Evolutionary conservation across 1,140 invertebrate species (phyloP).

Genomic region (Telenomus remus): DNA sequence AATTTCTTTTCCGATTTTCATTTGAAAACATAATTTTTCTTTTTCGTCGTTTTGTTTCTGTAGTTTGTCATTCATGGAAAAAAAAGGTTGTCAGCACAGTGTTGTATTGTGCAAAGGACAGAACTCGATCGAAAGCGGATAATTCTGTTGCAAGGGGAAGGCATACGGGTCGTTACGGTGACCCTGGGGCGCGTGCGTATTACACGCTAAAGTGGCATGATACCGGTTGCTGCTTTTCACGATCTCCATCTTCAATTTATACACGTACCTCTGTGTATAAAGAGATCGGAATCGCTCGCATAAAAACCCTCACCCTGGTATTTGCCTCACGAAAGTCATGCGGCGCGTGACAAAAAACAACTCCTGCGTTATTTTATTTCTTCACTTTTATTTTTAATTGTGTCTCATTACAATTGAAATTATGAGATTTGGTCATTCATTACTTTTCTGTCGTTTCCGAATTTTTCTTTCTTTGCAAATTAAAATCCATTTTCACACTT

Average conservation of each 20-base stretch:
- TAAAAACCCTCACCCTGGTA: slow-evolving; percentile 53
- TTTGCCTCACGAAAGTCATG: slow-evolving; percentile 55
- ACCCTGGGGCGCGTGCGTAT: slow-evolving; percentile 50
- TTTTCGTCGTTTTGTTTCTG: background rate
- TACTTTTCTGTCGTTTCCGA: too few species aligned
- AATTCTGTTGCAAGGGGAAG: slow-evolving; percentile 19
- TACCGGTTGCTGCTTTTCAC: slow-evolving; percentile 49
- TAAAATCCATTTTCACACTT: too few species aligned
- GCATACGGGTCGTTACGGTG: slow-evolving; percentile 48
- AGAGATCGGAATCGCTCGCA: slow-evolving; percentile 43
- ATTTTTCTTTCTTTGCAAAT: too few species aligned
- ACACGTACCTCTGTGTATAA: background rate
- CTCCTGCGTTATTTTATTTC: slow-evolving; percentile 25
- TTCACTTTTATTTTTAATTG: too few species aligned
- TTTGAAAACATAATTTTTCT: background rate
- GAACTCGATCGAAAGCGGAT: slow-evolving; percentile 49
- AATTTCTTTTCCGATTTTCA: background rate
- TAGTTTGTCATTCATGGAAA: too few species aligned
- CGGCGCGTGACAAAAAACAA: slow-evolving; percentile 34
- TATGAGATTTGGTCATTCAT: too few species aligned
- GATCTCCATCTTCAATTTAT: slow-evolving; percentile 38
- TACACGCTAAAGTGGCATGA: slow-evolving; percentile 44
- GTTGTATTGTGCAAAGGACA: slow-evolving; percentile 23
- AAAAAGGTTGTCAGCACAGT: slow-evolving; percentile 8
- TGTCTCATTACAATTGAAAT: too few species aligned